These are phyloP conservation scores for Salvator merianae DNA, from an alignment of 2,113 vertebrate species.

Conservation along the genomic window DNA sequence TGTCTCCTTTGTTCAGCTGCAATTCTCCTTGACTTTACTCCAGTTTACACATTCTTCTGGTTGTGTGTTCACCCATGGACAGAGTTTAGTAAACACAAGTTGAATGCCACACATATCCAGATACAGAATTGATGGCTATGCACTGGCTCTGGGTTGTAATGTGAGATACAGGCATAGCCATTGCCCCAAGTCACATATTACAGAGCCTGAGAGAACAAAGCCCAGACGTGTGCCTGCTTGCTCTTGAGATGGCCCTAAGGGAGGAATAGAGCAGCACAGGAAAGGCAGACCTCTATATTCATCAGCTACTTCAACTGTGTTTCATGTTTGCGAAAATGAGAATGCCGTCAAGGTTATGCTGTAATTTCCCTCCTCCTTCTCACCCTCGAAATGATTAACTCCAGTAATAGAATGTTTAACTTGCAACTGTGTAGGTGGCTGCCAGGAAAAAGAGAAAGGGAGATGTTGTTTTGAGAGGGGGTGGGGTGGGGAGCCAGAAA, in stretches of 20 bases:
- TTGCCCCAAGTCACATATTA: not conserved
- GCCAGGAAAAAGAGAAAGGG: not conserved
- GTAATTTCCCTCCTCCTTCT: not conserved
- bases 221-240: not conserved
- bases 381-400: slow-evolving; percentile 16
- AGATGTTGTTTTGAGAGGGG: not conserved
- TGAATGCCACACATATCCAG: slow-evolving; percentile 18
- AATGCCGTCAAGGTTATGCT: not conserved
- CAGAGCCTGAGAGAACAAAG: not conserved
- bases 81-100: slow-evolving; percentile 32
- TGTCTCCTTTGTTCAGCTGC: slow-evolving; percentile 22
- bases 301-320: not conserved
- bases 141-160: not conserved
- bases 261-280: not conserved
- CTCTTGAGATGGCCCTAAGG: not conserved
- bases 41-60: slow-evolving; percentile 2
- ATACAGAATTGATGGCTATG: not conserved
- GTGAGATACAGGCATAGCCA: not conserved
- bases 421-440: not conserved
- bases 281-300: not conserved
- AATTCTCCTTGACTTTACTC: slow-evolving; percentile 32
- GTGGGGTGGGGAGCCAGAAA: not conserved
- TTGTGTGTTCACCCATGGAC: slow-evolving; percentile 11
- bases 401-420: slow-evolving; percentile 13
- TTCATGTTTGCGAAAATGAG: not conserved